Base-by-base conservation (phyloP, 1,140 invertebrate species). In the Nasonia giraulti region DNA sequence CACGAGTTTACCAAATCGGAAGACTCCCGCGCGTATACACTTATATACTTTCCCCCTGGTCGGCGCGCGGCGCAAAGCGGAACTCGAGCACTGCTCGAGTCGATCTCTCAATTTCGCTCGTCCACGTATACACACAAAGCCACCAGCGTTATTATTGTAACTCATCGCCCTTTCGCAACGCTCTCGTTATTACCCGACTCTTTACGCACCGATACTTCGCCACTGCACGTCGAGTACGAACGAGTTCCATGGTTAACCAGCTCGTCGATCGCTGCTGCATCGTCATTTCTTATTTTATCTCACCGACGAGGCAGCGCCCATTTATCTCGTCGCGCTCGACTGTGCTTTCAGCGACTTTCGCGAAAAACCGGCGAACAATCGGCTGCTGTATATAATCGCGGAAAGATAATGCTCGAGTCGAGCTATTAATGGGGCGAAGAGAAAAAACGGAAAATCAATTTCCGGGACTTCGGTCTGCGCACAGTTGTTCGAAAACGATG, bases 81-180 rank as follows among this genome's bases (percentile, higher is more conserved):
- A 75, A 75, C 73, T 75, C 37, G 33, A 37, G 33, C 23, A 31
- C 3, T n/a, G 6, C 69, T 31, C 23, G 23, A 31, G 23, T 69
- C 27, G 10, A 75, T 77, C 40, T 77, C 75, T 77, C 75, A 47
- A 77, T 77, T 77, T 55, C 75, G 37, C 8, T n/a, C 55, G 0
- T 62, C 55, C 55, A 17, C 55, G 17, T 62, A 40, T 11, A 37
- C 71, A 74, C 7, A 7, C 33, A 37, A 37, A 3, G 31, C 23
- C 27, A 33, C 17, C 8, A 6, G 12, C 2, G 5, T 50, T 77
- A 55, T 55, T 47, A 77, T 77, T 81, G 55, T 33, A 81, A 33
- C 80, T 81, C 68, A 81, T 81, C 69, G 80, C 11, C 40, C 17
- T 81, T 81, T 81, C 80, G 69, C 66, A 50, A 73, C 11, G 80